Evolutionary conservation across 2,113 vertebrate species (phyloP).

Genomic region (Hypanus sabinus): DNA sequence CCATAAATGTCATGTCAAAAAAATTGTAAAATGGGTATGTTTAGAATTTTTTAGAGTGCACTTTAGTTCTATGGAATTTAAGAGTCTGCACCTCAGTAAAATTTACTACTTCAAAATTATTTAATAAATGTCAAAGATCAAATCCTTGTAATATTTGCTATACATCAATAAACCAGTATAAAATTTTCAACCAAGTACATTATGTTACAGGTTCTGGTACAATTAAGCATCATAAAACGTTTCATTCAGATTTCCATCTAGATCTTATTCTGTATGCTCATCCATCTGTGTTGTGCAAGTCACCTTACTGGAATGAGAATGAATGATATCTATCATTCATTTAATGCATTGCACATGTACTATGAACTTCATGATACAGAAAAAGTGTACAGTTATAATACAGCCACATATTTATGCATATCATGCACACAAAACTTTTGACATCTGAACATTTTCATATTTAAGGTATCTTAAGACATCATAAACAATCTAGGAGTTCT

Average conservation of each 20-base stretch:
- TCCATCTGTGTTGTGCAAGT: background rate
- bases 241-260: background rate
- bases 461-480: background rate
- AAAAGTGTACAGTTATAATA: background rate
- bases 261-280: background rate
- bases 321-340: background rate
- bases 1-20: background rate
- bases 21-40: background rate
- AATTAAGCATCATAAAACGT: background rate
- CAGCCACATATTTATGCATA: background rate
- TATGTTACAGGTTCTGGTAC: background rate
- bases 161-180: constrained; percentile 1
- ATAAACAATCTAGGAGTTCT: background rate
- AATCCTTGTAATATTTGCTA: background rate
- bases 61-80: background rate
- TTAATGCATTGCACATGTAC: background rate
- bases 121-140: no score
- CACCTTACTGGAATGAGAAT: background rate
- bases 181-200: background rate
- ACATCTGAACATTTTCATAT: background rate
- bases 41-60: background rate
- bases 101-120: background rate
- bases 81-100: background rate
- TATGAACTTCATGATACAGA: background rate
- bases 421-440: background rate